Evolutionary conservation across 2,113 vertebrate species (phyloP).

Genomic region (Nettapus auritus): DNA sequence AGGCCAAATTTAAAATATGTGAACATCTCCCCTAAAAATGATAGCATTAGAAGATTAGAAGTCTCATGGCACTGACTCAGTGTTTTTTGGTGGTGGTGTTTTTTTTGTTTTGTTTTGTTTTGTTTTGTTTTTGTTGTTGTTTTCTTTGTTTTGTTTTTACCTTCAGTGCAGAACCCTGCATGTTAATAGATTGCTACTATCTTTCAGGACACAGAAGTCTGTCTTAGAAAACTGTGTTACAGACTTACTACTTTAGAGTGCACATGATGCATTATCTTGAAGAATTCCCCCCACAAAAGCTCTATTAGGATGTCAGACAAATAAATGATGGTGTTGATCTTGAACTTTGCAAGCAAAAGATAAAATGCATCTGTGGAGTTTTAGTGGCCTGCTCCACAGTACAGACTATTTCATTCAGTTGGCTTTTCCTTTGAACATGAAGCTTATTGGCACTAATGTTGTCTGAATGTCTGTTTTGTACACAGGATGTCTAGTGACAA

Average conservation of each 20-base stretch:
- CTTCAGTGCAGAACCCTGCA: not conserved
- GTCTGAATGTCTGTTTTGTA: not conserved
- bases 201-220: not conserved
- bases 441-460: not conserved
- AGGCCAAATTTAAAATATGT: not conserved
- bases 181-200: not conserved
- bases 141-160: not conserved
- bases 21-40: not conserved
- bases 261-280: not conserved
- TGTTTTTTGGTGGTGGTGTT: not conserved
- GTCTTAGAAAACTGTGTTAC: not conserved
- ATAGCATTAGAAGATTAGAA: not conserved
- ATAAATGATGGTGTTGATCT: not conserved
- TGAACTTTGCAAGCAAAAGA: not conserved
- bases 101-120: too few relatives aligned
- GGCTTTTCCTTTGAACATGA: not conserved
- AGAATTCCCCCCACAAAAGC: not conserved
- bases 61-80: not conserved
- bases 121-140: too few relatives aligned
- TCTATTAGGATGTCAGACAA: not conserved
- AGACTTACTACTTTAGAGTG: not conserved
- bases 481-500: not conserved
- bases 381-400: not conserved
- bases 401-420: not conserved
- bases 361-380: not conserved